phyloP scores from a whole-genome alignment of 1,140 invertebrate species.

The Ips typographus region DNA sequence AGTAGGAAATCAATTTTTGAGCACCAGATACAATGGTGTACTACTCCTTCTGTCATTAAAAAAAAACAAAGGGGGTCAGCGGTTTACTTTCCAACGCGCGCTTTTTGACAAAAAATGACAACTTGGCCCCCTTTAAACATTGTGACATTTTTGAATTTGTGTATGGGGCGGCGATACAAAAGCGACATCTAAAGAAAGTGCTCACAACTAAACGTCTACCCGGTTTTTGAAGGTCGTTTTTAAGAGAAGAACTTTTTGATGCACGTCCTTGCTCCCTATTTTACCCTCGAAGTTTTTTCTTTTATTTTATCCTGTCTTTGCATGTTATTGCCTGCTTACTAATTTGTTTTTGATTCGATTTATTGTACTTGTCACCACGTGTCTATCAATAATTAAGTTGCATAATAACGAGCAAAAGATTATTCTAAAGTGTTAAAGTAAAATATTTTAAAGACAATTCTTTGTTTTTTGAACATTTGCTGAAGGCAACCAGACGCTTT shows the following conservation, averaged over 20 bases:
- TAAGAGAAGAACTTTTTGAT: slow-evolving; percentile 48
- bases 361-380: slow-evolving; percentile 4
- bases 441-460: too few species aligned
- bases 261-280: slow-evolving; percentile 53
- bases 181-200: slow-evolving; percentile 40
- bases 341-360: slow-evolving; percentile 54
- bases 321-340: slow-evolving; percentile 63
- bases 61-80: background rate
- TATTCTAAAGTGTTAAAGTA: too few species aligned
- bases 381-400: background rate
- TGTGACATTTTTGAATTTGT: slow-evolving; percentile 72
- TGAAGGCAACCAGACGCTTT: too few species aligned
- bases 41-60: slow-evolving; percentile 18
- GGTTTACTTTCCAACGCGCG: background rate
- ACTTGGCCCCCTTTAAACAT: slow-evolving; percentile 43
- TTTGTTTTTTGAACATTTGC: too few species aligned
- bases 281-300: slow-evolving; percentile 45
- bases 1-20: slow-evolving; percentile 19
- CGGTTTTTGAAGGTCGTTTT: slow-evolving; percentile 62
- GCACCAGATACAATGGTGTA: slow-evolving; percentile 11
- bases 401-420: too few species aligned
- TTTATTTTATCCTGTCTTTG: slow-evolving; percentile 40
- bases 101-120: slow-evolving; percentile 28
- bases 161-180: slow-evolving; percentile 65
- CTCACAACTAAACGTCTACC: slow-evolving; percentile 54